A percentile compares a stretch with the other conserved stretches of the same genome.
Conservation (phyloP, 2,797 vertebrate genomes). For the Amblyraja radiata region DNA sequence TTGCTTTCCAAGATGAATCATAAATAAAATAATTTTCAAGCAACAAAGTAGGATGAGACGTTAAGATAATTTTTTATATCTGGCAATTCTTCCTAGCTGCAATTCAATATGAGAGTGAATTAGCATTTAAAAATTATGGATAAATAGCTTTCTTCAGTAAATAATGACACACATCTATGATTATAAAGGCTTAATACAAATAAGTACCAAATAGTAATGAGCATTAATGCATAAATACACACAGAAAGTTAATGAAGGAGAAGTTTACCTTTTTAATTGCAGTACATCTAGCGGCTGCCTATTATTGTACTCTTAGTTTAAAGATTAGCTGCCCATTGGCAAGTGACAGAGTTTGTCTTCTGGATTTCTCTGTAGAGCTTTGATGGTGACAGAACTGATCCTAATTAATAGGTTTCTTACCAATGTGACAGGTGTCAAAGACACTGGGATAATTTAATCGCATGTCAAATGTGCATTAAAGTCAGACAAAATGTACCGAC, state of each 20-base stretch:
- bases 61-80: neutral
- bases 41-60: neutral
- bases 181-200: neutral
- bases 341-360: neutral
- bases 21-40: neutral
- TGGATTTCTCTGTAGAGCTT: neutral
- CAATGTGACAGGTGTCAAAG: neutral
- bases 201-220: neutral
- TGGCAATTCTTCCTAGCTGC: neutral
- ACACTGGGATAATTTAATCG: neutral
- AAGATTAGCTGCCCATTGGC: neutral
- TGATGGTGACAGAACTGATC: neutral
- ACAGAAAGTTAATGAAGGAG: neutral
- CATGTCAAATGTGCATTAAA: neutral
- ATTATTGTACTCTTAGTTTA: neutral
- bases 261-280: neutral
- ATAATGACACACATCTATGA: neutral
- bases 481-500: neutral
- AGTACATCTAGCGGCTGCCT: neutral
- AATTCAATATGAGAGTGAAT: neutral
- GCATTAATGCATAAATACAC: neutral
- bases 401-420: neutral
- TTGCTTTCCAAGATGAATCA: neutral
- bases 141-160: neutral
- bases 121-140: neutral